Conservation (phyloP, 2,797 vertebrate species). For the Typhlichthys eigenmanni region DNA sequence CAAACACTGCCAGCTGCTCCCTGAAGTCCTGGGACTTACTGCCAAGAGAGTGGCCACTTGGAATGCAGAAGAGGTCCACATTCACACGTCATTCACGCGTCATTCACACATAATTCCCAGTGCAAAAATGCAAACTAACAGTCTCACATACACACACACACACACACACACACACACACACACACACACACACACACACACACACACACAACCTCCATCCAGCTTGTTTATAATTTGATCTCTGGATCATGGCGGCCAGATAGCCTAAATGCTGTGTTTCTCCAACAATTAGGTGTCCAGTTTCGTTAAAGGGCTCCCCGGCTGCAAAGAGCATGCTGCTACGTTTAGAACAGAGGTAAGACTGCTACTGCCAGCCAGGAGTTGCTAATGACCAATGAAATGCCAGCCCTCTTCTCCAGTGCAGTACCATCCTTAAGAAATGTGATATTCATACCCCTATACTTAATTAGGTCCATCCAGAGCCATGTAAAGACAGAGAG, state of each 20-base stretch:
- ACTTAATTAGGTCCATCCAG: too few relatives aligned
- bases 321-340: constrained; percentile 81
- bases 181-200: background rate
- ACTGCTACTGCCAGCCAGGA: background rate
- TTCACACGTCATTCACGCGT: constrained; percentile 15
- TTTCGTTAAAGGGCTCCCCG: constrained; percentile 81
- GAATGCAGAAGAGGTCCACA: constrained; percentile 87
- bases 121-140: background rate
- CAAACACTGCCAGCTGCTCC: constrained; percentile 90
- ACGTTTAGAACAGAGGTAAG: constrained; percentile 83
- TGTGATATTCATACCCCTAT: too few relatives aligned
- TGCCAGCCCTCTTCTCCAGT: background rate
- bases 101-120: constrained; percentile 18
- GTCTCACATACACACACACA: background rate
- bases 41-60: constrained; percentile 88
- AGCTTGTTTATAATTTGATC: too few relatives aligned
- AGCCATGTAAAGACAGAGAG: too few relatives aligned
- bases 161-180: background rate
- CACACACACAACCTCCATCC: too few relatives aligned
- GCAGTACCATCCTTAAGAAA: background rate
- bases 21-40: constrained; percentile 87
- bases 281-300: constrained; percentile 69
- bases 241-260: too few relatives aligned
- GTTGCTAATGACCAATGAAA: background rate
- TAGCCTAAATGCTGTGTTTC: constrained; percentile 5